These are phyloP conservation scores for Drosophila silvestris DNA, from an alignment of 2,888 invertebrate species.

Conservation along the genomic window DNA sequence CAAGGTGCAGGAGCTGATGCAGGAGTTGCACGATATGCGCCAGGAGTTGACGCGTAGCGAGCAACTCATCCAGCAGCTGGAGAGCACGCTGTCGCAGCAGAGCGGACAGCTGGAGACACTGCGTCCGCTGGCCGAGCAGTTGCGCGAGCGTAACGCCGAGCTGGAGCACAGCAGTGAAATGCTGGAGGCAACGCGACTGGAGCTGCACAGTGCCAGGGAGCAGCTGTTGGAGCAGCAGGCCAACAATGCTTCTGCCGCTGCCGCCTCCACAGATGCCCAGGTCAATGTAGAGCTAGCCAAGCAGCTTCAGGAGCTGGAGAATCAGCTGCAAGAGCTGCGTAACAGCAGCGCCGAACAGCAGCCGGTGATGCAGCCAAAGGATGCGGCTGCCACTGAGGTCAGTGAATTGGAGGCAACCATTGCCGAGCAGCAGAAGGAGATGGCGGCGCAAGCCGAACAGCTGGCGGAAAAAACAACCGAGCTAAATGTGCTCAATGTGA, in stretches of 20 bases:
- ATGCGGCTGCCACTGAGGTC: constrained; percentile 59
- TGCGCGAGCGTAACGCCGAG: constrained; percentile 89
- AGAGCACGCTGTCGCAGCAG: constrained; percentile 29
- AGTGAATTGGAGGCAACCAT: constrained; percentile 86
- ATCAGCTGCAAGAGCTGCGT: constrained; percentile 51
- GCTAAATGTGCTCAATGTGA: constrained; percentile 86
- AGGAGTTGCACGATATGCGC: constrained; percentile 66
- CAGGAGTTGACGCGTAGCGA: constrained; percentile 84
- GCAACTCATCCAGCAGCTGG: constrained; percentile 92
- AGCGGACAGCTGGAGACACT: constrained; percentile 13
- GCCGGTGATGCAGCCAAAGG: constrained; percentile 84
- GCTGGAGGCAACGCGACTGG: constrained; percentile 73
- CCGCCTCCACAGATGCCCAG: constrained; percentile 59
- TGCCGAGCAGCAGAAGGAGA: constrained; percentile 85
- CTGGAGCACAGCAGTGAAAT: constrained; percentile 89
- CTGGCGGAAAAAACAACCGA: constrained; percentile 87
- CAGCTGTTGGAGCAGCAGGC: constrained; percentile 59
- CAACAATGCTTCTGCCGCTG: background rate
- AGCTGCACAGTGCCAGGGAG: constrained; percentile 85
- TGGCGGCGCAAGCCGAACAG: constrained; percentile 87
- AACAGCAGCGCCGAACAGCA: constrained; percentile 17
- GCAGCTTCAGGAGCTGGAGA: constrained; percentile 74
- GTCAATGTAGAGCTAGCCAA: constrained; percentile 81
- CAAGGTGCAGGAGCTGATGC: constrained; percentile 79
- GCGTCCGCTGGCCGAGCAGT: constrained; percentile 42